Base-by-base conservation (phyloP, 2,797 vertebrate species). In the Cheracebus regulus region DNA sequence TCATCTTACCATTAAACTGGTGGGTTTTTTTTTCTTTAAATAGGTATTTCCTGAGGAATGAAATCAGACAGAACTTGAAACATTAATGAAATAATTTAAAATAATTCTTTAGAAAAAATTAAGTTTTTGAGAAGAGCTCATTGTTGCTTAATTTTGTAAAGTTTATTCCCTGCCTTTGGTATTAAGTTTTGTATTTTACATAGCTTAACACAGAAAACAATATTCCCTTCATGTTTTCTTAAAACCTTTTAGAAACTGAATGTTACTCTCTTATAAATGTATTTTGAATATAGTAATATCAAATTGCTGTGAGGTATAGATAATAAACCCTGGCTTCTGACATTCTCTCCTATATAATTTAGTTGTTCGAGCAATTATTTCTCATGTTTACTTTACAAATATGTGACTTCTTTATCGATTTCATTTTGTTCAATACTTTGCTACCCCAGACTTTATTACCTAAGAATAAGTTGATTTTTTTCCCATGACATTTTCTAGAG, bases 261-360 rank as follows among this genome's bases (percentile, higher is more conserved):
- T 39, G 14, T 33, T 14, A 75, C 95, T 84, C 67, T 88, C 58
- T 87, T 36, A 83, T 48, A 70, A 82, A 83, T 58, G 24, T 72
- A 36, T 70, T 96, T 96, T 89, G 48, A 61, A 76, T 55, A 46
- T 96, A 36, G 81, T 70, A 48, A 90, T 96, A 88, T 61, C 64
- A 95, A 88, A 85, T 26, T 88, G 46, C 46, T 88, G 4, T 48
- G 90, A 41, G 22, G 67, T 85, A 13, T 7, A 41, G 33, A 20
- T 57, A 88, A 87, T 61, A 61, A 61, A 52, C 36, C 50, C 39
- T 85, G 9, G 20, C 57, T 61, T 93, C 81, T 86, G 52, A 94
- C 57, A 88, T 30, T 80, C 33, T 61, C 19, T 93, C 12, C 75
- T 78, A 39, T 46, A 12, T 84, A 84, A 84, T 86, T 93, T 76